A percentile compares a stretch with the other conserved stretches of the same genome.
These are phyloP conservation scores for Drosophila demipolita DNA, from an alignment of 2,888 invertebrate species.

Conservation along the genomic window DNA sequence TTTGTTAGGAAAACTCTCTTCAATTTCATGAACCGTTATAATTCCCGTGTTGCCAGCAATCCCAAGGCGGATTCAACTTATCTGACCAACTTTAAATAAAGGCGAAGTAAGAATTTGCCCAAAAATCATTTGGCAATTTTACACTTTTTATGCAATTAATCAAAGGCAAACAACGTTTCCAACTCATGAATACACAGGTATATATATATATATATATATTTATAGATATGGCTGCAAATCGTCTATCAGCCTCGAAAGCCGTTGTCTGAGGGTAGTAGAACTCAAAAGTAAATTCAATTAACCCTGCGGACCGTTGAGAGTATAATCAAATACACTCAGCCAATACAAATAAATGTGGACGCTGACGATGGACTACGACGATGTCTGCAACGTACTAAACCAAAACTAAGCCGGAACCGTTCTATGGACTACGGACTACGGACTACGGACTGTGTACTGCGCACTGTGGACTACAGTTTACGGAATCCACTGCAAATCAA, in stretches of 20 bases:
- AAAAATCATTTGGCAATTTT: slow-evolving; percentile 58
- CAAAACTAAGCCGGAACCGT: slow-evolving; percentile 49
- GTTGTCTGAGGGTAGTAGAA: slow-evolving; percentile 41
- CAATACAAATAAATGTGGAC: slow-evolving; percentile 73
- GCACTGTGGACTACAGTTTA: slow-evolving; percentile 25
- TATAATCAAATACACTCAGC: slow-evolving; percentile 80
- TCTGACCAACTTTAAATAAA: slow-evolving; percentile 48
- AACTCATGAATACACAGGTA: slow-evolving; percentile 35
- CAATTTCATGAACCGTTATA: not conserved
- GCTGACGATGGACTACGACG: slow-evolving; percentile 17
- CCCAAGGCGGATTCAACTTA: slow-evolving; percentile 13
- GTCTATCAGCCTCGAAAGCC: slow-evolving; percentile 16
- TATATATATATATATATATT: slow-evolving; percentile 29
- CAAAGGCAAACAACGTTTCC: slow-evolving; percentile 47
- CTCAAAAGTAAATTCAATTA: slow-evolving; percentile 80
- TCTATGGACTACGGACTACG: slow-evolving; percentile 27
- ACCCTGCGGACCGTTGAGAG: slow-evolving; percentile 77
- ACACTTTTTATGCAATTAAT: slow-evolving; percentile 63
- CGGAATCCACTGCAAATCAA: slow-evolving; percentile 57
- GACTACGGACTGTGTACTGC: slow-evolving; percentile 10
- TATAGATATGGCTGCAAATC: slow-evolving; percentile 54
- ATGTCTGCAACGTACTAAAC: slow-evolving; percentile 21
- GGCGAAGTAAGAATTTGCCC: slow-evolving; percentile 20
- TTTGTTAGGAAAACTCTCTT: not conserved
- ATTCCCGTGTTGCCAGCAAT: slow-evolving; percentile 3